Conservation (phyloP, 2,888 invertebrate species). For the Macaria liturata region DNA sequence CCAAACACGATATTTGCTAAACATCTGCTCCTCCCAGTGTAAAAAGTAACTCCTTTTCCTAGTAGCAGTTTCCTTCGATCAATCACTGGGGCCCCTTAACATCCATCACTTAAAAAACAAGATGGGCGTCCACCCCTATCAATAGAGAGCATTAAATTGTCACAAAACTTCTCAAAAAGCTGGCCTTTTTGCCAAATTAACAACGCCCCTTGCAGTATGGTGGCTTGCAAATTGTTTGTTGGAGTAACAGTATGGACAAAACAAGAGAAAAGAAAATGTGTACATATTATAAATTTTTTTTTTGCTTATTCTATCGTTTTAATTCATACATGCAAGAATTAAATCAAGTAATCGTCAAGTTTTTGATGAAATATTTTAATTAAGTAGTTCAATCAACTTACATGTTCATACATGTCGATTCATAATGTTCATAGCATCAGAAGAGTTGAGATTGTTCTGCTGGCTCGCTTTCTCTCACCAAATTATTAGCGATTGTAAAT, state of each 20-base stretch:
- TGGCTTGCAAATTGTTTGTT: slow-evolving; percentile 15
- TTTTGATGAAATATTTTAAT: too few relatives aligned
- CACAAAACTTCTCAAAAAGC: slow-evolving; percentile 44
- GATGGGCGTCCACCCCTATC: slow-evolving; percentile 38
- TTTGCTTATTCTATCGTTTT: too few relatives aligned
- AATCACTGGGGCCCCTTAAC: slow-evolving; percentile 29
- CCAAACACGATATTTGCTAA: not conserved
- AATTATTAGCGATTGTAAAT: too few relatives aligned
- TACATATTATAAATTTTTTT: too few relatives aligned
- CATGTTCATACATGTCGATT: too few relatives aligned
- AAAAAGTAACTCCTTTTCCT: slow-evolving; percentile 2
- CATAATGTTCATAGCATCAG: too few relatives aligned
- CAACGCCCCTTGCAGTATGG: slow-evolving; percentile 30
- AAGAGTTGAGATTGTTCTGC: too few relatives aligned
- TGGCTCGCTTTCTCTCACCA: too few relatives aligned
- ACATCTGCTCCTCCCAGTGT: slow-evolving; percentile 7
- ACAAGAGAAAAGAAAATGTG: too few relatives aligned
- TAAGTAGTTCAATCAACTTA: too few relatives aligned
- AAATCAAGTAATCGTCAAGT: too few relatives aligned
- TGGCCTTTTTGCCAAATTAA: slow-evolving; percentile 46
- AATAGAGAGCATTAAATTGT: slow-evolving; percentile 42
- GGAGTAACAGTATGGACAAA: slow-evolving; percentile 14
- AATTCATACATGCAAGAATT: too few relatives aligned
- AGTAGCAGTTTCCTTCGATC: slow-evolving; percentile 24
- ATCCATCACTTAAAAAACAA: slow-evolving; percentile 34